Percentiles rank a stretch among this genome's conserved stretches.
These are phyloP conservation scores for Leptocoma aspasia DNA, from an alignment of 2,113 vertebrate genomes.

Conservation along the genomic window DNA sequence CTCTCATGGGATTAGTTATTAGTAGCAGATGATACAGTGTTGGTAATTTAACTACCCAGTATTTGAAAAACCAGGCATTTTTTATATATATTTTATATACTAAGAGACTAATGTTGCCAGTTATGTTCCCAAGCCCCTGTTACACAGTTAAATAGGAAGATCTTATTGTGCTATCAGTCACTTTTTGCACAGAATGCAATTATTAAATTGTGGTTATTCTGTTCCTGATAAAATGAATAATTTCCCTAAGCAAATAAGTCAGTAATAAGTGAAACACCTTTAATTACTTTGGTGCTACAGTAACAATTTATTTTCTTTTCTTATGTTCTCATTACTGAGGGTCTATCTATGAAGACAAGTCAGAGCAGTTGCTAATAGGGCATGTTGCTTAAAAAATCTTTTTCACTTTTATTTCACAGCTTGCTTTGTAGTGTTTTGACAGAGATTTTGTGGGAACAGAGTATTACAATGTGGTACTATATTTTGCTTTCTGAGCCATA, in stretches of 20 bases:
- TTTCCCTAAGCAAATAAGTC: neutral
- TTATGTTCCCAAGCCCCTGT: neutral
- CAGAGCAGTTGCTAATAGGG: neutral
- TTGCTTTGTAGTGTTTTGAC: neutral
- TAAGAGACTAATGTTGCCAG: neutral
- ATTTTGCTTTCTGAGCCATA: neutral
- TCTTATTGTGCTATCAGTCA: neutral
- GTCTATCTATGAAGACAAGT: neutral
- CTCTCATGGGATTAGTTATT: neutral
- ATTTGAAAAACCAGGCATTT: neutral
- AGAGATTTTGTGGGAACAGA: neutral
- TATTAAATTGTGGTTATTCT: conserved; percentile 13
- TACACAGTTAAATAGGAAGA: neutral
- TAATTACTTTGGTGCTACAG: neutral
- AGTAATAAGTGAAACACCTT: neutral
- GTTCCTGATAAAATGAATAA: neutral
- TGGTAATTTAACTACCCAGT: neutral
- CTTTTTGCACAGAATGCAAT: neutral
- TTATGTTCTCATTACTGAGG: neutral
- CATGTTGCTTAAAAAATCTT: neutral
- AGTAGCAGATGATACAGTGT: neutral
- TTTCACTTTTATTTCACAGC: neutral
- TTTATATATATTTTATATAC: neutral
- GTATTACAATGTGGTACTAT: neutral
- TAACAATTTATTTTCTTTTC: neutral